Conservation (phyloP, 2,113 vertebrate genomes). For the Zapus hudsonius region DNA sequence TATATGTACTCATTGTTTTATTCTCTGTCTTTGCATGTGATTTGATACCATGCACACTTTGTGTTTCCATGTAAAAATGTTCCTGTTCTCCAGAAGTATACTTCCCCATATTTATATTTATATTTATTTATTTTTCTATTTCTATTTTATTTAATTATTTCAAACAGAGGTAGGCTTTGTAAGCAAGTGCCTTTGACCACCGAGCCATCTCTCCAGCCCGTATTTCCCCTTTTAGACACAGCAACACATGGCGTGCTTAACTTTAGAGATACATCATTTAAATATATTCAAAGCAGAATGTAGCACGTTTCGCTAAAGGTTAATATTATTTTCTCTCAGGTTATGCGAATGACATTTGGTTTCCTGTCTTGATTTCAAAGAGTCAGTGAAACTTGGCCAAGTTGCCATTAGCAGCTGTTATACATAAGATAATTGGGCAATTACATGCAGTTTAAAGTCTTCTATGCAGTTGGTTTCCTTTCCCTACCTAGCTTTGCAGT, state of each 20-base stretch:
- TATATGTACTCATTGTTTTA: slow-evolving; percentile 83
- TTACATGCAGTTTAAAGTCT: not conserved
- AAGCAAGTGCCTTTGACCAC: too few relatives aligned
- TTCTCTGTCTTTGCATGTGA: too few relatives aligned
- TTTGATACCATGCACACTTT: slow-evolving; percentile 86
- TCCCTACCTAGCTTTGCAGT: not conserved
- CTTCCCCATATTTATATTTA: too few relatives aligned
- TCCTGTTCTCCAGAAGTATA: slow-evolving; percentile 88
- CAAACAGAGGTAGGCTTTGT: too few relatives aligned
- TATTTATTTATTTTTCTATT: too few relatives aligned
- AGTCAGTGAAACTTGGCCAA: not conserved
- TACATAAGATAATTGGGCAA: not conserved
- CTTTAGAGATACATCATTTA: not conserved
- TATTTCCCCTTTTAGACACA: slow-evolving; percentile 75
- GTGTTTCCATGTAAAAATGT: slow-evolving; percentile 91
- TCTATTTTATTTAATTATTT: too few relatives aligned
- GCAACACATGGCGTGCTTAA: not conserved
- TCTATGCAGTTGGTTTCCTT: not conserved
- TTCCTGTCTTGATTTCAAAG: not conserved
- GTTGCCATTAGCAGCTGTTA: not conserved
- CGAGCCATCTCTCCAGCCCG: too few relatives aligned
- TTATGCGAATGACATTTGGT: not conserved
- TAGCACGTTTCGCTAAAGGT: not conserved
- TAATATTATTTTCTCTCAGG: not conserved
- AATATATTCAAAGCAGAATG: not conserved